Evolutionary conservation across 1,140 invertebrate genomes (phyloP), one percentile per base, ranked within the genome.

Genomic region (Ptiloglossa arizonensis): DNA sequence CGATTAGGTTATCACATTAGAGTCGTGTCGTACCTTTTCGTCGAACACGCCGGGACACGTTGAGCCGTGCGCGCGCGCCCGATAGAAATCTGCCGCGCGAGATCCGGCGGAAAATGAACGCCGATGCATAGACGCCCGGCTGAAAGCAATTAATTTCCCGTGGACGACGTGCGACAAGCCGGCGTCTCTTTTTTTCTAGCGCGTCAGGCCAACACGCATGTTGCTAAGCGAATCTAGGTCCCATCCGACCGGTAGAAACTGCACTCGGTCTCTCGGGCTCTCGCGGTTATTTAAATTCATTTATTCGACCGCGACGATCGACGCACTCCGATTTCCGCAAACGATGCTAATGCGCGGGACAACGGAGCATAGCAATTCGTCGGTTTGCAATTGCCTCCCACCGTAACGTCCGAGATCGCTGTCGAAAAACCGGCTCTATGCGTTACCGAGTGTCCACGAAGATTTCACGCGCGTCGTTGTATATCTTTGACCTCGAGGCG

Each of bases 311-410:
- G 64, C 52, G 82, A 6, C 78, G 79, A 85, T 84, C 82, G 66
- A 32, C 83, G 79, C 79, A 81, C 73, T 48, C 73, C 76, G 83
- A 73, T 85, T 85, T 85, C 79, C 82, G 79, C 66, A 81, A 85
- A 68, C 74, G 62, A 85, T 85, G 83, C 74, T 78, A 85, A 85
- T 85, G 79, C 5, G 44, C 5, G 44, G n/a, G 15, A 41, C 71
- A 52, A 32, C 80, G 41, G 63, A 24, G 52, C 63, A 73, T 78
- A 69, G 15, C 73, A 69, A 69, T 50, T 68, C 78, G 70, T 48
- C 57, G 41, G 81, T 79, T 81, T 62, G 79, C 79, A 84, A 84
- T 85, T 85, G 74, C 70, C 83, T 85, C 83, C 82, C 82, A 85
- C 82, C 64, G 17, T 19, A 17, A 19, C 22, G 17, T 73, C 19